Evolutionary conservation across 2,113 vertebrate genomes (phyloP).

Genomic region (Serinus canaria): DNA sequence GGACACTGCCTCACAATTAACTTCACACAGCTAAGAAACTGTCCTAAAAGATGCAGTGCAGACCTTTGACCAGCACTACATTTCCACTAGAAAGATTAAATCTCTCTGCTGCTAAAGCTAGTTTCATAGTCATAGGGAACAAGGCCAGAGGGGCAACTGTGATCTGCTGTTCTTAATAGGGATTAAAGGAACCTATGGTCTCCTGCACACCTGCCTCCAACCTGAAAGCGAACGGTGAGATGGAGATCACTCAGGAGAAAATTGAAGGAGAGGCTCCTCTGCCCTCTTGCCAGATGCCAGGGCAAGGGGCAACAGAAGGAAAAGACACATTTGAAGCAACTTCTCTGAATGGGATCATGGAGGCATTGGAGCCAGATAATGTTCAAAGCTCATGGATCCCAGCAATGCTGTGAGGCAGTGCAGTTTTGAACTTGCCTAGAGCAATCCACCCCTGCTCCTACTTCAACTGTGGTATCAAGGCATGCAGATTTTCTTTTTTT

Average conservation of each 20-base stretch:
- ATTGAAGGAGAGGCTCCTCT: slow-evolving; percentile 40
- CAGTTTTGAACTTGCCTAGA: background rate
- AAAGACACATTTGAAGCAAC: background rate
- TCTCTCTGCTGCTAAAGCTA: slow-evolving; percentile 41
- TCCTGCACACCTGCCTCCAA: slow-evolving; percentile 16
- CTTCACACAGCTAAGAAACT: slow-evolving; percentile 21
- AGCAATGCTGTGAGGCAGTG: background rate
- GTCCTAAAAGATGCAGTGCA: slow-evolving; percentile 10
- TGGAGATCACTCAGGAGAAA: slow-evolving; percentile 47
- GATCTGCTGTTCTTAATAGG: slow-evolving; percentile 54
- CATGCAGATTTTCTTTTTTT: background rate
- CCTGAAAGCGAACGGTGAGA: background rate
- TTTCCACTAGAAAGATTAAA: slow-evolving; percentile 65
- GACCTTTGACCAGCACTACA: slow-evolving; percentile 28
- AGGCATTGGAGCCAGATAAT: background rate
- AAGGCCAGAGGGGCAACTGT: slow-evolving; percentile 62
- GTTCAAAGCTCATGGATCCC: background rate
- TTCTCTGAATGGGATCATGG: background rate
- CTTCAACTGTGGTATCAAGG: background rate
- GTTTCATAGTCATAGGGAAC: slow-evolving; percentile 54
- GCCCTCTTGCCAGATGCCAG: slow-evolving; percentile 35
- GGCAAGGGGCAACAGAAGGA: slow-evolving; percentile 22
- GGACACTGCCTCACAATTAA: slow-evolving; percentile 13
- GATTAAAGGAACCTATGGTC: slow-evolving; percentile 41
- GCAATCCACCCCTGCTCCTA: accelerated